Evolutionary conservation across 64 coral and sea anemone species (phyloP), one percentile per base, ranked within the genome.

Genomic region (Anthopleura sola): DNA sequence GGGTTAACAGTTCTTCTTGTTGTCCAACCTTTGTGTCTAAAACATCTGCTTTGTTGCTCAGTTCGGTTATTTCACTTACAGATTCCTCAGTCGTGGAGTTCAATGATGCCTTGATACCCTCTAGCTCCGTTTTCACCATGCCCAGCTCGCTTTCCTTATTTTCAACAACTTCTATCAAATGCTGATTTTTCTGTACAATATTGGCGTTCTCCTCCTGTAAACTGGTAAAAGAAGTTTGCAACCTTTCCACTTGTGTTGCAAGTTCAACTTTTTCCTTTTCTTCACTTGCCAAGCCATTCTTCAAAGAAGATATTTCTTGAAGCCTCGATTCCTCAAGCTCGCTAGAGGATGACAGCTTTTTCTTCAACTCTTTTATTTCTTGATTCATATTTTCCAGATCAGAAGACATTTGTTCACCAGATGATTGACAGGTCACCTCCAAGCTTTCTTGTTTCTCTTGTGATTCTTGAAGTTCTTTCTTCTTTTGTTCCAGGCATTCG

Each of bases 251-350:
- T 5, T 76, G 86, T 32, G 39, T 56, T 37, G 75, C 83, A 5
- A 95, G 55, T 3, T 36, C 39, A 44, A 84, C 75, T 56, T 88
- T 95, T 15, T 95, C 83, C 17, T 92, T 83, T 81, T 81, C 55
- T 49, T 62, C 12, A 37, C 26, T 49, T 44, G 18, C 56, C 29
- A 81, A 50, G 33, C 44, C 66, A 9, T 51, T 36, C 1, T 83
- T 49, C 64, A 91, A 39, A 13, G 56, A 36, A 49, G 76, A 75
- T 36, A 91, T 86, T 24, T 91, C 49, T 49, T 86, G 47, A n/a
- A 86, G 37, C 68, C 78, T 91, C 15, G 69, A 34, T 66, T 91
- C 75, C 78, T 37, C 55, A n/a, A 86, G 33, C 21, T 68, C 38
- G 57, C 79, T 26, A 19, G 78, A 82, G 64, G 50, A 24, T 16